phyloP scores from a whole-genome alignment of 2,113 vertebrate species.

The Chunga burmeisteri region DNA sequence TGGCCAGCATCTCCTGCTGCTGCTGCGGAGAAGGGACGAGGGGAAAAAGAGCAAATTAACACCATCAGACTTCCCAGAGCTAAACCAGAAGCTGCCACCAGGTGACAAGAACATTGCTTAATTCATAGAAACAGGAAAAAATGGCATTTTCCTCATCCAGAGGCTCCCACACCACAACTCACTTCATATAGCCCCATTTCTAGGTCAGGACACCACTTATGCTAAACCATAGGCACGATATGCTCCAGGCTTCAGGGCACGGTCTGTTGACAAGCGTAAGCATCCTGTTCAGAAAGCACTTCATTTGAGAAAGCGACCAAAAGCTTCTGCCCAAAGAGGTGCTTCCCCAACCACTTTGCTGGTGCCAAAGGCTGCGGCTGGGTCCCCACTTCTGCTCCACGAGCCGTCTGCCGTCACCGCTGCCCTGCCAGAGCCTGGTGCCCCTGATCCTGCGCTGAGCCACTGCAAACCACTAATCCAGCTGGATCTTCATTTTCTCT shows the following conservation, averaged over 20 bases:
- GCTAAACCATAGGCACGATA: neutral
- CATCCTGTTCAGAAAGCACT: neutral
- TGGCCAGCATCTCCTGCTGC: slow-evolving; percentile 93
- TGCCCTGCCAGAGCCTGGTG: too few species aligned
- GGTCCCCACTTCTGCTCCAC: neutral
- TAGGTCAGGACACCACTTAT: neutral
- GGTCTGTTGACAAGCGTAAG: neutral
- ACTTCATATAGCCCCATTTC: neutral
- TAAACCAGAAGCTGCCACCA: neutral
- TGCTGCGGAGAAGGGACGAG: slow-evolving; percentile 74
- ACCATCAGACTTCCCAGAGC: neutral
- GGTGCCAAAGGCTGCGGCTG: neutral
- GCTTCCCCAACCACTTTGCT: neutral
- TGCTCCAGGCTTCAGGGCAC: neutral
- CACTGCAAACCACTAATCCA: neutral
- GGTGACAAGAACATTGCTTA: neutral
- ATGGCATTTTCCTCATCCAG: neutral
- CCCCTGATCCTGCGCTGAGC: neutral
- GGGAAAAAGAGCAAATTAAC: neutral
- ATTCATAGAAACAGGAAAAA: neutral
- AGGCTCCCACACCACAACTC: neutral
- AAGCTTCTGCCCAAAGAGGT: neutral
- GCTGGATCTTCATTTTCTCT: neutral
- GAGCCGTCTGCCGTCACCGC: neutral
- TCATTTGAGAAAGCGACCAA: neutral